Percentiles rank a stretch among this genome's conserved stretches.
Evolutionary conservation across 2,797 vertebrate species (phyloP).

Genomic region (Anabacerthia variegaticeps): DNA sequence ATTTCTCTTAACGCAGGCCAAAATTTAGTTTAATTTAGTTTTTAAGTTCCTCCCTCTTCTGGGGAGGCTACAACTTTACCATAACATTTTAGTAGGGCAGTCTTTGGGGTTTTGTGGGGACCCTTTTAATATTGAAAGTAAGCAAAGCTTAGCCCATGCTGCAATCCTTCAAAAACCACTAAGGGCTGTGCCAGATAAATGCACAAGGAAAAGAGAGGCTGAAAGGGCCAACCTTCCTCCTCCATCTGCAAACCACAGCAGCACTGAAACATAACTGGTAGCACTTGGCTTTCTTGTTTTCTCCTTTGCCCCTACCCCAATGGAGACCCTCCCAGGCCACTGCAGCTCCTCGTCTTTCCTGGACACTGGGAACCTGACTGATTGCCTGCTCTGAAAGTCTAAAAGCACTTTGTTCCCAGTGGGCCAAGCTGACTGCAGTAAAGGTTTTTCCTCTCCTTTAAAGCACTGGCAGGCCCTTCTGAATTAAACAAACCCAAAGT

Average conservation of each 20-base stretch:
- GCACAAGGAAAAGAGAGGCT: not conserved
- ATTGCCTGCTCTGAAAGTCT: not conserved
- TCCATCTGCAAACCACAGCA: not conserved
- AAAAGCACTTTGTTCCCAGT: not conserved
- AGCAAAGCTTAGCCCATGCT: not conserved
- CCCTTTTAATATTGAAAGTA: not conserved
- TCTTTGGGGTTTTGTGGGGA: accelerated
- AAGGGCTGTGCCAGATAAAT: not conserved
- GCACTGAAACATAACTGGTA: not conserved
- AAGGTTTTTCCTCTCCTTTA: not conserved
- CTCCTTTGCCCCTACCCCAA: not conserved
- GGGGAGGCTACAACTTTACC: not conserved
- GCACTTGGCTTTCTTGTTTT: not conserved
- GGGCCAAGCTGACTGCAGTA: not conserved
- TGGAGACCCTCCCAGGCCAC: not conserved
- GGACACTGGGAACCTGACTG: not conserved
- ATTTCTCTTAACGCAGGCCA: not conserved
- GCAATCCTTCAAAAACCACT: not conserved
- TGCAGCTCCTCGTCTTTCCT: not conserved
- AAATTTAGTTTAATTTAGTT: not conserved
- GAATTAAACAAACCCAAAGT: not conserved
- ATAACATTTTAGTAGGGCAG: not conserved
- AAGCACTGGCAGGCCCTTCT: not conserved
- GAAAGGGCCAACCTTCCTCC: not conserved
- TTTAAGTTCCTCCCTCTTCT: not conserved